These are phyloP conservation scores for Tachuris rubrigastra DNA, from an alignment of 2,113 vertebrate species.

Conservation along the genomic window DNA sequence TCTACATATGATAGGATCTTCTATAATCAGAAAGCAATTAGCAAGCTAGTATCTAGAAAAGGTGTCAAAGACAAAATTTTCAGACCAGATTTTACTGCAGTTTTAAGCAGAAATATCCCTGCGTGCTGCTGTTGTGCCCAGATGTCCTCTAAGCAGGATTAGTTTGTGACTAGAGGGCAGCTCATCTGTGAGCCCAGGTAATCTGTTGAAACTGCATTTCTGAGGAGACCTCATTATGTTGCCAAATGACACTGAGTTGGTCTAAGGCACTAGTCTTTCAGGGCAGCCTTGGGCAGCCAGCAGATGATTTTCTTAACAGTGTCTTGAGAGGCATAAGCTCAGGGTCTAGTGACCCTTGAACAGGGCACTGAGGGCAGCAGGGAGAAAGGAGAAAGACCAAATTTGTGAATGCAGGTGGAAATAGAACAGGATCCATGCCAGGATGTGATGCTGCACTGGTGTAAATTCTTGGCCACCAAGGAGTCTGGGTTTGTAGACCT, in stretches of 20 bases:
- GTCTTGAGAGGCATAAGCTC: background rate
- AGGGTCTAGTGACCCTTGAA: background rate
- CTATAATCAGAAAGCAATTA: background rate
- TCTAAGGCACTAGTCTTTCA: background rate
- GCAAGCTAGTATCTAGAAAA: background rate
- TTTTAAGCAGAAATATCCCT: background rate
- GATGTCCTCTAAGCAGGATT: background rate
- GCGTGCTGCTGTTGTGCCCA: background rate
- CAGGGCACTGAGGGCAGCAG: accelerated
- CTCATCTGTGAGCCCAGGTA: background rate
- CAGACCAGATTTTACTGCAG: background rate
- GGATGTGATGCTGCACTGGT: background rate
- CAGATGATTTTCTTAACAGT: background rate
- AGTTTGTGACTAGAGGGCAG: background rate
- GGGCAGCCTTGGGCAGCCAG: background rate
- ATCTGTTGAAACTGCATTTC: conserved; percentile 10
- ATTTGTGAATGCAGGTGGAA: background rate
- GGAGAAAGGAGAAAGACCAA: background rate
- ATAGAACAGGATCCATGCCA: accelerated
- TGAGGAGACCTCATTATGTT: conserved; percentile 2
- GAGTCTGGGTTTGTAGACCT: background rate
- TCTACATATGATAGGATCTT: background rate
- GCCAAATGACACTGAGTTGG: background rate
- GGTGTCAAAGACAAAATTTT: background rate
- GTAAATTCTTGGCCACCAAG: background rate